Evolutionary conservation across 2,888 invertebrate species (phyloP).

Genomic region (Eutolmus rufibarbis): DNA sequence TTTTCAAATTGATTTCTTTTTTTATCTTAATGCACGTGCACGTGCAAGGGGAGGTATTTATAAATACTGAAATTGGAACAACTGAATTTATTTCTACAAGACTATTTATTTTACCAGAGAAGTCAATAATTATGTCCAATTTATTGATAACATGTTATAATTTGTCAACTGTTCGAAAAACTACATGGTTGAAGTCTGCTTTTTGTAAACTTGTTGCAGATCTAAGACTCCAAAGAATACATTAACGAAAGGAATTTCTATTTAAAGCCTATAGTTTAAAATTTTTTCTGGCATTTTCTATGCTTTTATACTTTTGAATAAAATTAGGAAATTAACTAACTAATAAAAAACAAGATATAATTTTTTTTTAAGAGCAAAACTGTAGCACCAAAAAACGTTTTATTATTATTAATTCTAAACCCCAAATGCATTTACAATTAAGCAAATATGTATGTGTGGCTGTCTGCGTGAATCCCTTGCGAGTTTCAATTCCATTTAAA

Average conservation of each 20-base stretch:
- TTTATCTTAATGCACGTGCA: neutral
- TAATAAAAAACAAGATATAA: too few species aligned
- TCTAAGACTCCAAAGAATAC: too few species aligned
- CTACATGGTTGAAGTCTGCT: too few species aligned
- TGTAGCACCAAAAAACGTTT: neutral
- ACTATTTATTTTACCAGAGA: neutral
- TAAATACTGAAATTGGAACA: neutral
- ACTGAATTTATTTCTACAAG: neutral
- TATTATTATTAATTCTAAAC: neutral
- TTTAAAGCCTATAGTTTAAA: too few species aligned
- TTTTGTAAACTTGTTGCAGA: too few species aligned
- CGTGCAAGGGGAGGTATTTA: neutral
- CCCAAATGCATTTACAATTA: neutral
- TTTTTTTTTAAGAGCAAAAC: too few species aligned
- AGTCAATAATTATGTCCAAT: neutral
- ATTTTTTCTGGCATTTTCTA: too few species aligned
- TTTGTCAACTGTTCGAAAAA: too few species aligned
- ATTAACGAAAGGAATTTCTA: too few species aligned
- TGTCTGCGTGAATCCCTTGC: neutral
- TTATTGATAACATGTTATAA: neutral
- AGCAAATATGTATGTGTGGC: neutral
- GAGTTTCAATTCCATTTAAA: neutral
- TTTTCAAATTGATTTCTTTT: neutral
- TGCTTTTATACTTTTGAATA: too few species aligned
- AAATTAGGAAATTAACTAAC: too few species aligned